Evolutionary conservation across 2,888 invertebrate species (phyloP).

Genomic region (Sinodicranocentrus sp.): DNA sequence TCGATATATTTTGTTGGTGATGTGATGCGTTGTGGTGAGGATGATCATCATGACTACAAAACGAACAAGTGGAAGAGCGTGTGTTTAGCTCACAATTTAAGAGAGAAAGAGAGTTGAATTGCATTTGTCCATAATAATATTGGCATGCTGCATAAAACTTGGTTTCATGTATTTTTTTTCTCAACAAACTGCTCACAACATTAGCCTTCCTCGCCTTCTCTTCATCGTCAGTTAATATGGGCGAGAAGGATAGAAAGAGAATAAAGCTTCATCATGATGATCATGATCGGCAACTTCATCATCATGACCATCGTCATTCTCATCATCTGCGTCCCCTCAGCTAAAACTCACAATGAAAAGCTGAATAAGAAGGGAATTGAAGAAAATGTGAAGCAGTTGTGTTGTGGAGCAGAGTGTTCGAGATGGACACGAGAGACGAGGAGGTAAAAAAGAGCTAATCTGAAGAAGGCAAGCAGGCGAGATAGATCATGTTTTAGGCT

Average conservation of each 20-base stretch:
- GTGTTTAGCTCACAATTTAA: slow-evolving; percentile 12
- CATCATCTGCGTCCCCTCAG: slow-evolving; percentile 33
- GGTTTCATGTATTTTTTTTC: not conserved
- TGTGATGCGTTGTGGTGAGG: slow-evolving; percentile 25
- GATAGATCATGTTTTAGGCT: slow-evolving; percentile 19
- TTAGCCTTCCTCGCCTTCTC: not conserved
- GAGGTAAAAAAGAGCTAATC: slow-evolving; percentile 12
- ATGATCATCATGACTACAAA: slow-evolving; percentile 20
- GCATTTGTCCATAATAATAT: not conserved
- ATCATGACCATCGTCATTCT: slow-evolving; percentile 39
- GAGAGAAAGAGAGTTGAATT: not conserved
- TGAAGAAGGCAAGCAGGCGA: slow-evolving; percentile 20
- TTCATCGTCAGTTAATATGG: not conserved
- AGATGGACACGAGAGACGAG: slow-evolving; percentile 47
- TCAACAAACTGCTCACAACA: slow-evolving; percentile 5
- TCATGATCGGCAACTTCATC: slow-evolving; percentile 36
- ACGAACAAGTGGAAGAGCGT: slow-evolving; percentile 41
- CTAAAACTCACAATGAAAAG: slow-evolving; percentile 40
- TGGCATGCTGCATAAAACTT: not conserved
- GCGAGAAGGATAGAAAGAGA: slow-evolving; percentile 18
- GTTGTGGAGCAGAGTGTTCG: slow-evolving; percentile 14
- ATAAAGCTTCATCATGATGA: slow-evolving; percentile 44
- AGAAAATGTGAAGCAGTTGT: slow-evolving; percentile 44
- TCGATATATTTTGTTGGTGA: slow-evolving; percentile 31
- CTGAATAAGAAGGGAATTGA: slow-evolving; percentile 22